Evolutionary conservation across 2,797 vertebrate genomes (phyloP).

Genomic region (Podargus strigoides): DNA sequence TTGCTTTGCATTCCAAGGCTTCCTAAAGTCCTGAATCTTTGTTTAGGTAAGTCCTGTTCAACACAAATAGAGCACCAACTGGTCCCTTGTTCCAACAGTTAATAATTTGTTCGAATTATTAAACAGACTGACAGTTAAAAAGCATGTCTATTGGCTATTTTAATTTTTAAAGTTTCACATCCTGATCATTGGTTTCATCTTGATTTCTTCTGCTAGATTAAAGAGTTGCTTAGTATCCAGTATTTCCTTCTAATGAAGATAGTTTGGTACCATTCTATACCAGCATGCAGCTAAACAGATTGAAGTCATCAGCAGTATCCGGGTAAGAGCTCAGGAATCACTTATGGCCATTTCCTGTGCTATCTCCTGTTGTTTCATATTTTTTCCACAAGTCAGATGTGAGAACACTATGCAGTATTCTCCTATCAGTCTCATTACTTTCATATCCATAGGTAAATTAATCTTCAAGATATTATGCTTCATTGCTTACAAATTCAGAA

Average conservation of each 20-base stretch:
- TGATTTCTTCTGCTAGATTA: not conserved
- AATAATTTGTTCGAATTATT: not conserved
- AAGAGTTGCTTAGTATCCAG: not conserved
- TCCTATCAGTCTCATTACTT: not conserved
- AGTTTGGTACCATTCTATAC: not conserved
- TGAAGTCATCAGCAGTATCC: not conserved
- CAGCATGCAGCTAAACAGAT: not conserved
- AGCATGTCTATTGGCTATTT: not conserved
- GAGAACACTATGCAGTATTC: not conserved
- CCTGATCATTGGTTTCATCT: not conserved
- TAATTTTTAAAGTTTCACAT: not conserved
- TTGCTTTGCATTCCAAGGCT: not conserved
- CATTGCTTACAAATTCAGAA: not conserved
- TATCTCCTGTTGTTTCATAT: not conserved
- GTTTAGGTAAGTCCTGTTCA: not conserved
- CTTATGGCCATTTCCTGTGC: not conserved
- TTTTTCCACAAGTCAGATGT: not conserved
- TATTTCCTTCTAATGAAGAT: not conserved
- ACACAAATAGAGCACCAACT: not conserved
- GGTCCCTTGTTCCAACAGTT: not conserved
- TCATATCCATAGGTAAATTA: not conserved
- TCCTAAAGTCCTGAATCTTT: not conserved
- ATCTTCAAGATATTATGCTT: not conserved
- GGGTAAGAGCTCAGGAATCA: not conserved
- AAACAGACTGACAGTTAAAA: not conserved